Conservation (phyloP, 2,113 vertebrate species). For the Hyaena hyaena region DNA sequence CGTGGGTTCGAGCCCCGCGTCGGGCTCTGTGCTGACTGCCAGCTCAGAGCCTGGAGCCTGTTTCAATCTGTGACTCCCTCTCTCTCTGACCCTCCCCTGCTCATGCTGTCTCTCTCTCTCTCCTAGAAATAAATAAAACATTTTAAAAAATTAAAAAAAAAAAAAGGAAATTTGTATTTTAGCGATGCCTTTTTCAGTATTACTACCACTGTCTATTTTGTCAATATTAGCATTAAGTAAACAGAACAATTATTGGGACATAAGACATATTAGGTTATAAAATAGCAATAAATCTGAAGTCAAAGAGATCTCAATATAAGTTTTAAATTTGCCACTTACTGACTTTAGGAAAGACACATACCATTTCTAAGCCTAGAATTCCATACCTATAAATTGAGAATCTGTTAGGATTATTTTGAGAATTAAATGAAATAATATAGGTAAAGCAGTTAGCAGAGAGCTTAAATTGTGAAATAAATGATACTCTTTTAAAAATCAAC, state of each 20-base stretch:
- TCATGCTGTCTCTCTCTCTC: no score
- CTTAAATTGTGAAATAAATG: background rate
- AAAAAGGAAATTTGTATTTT: constrained; percentile 5
- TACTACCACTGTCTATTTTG: background rate
- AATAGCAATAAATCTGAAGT: background rate
- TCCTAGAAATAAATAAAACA: no score
- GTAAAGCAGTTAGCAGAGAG: background rate
- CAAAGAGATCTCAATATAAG: background rate
- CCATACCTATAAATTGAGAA: background rate
- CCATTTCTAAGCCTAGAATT: background rate
- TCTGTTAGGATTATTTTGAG: background rate
- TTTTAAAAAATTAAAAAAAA: no score
- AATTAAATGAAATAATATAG: background rate
- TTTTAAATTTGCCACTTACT: background rate
- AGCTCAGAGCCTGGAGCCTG: no score
- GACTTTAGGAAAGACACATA: background rate
- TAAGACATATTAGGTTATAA: background rate
- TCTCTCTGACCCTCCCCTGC: no score
- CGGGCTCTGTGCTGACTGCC: no score
- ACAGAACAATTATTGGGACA: background rate
- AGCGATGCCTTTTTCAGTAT: background rate
- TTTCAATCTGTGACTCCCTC: no score
- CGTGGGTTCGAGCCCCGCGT: no score
- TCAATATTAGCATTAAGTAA: constrained; percentile 18
- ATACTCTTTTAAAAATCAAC: background rate